Evolutionary conservation across 2,797 vertebrate species (phyloP).

Genomic region (Chiroxiphia lanceolata): DNA sequence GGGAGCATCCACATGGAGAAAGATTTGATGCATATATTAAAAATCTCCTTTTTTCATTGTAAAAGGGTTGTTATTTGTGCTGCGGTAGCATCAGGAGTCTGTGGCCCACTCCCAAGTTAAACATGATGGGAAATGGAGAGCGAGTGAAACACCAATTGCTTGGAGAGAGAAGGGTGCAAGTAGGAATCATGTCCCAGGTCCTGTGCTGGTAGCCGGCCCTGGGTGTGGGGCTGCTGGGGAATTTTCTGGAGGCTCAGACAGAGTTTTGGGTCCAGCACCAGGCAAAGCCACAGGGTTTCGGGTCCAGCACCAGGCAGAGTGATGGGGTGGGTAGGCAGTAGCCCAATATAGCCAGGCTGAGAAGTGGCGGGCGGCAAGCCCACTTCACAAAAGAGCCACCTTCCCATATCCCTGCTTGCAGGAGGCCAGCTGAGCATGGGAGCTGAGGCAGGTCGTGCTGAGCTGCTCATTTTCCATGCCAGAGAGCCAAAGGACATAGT

Average conservation of each 20-base stretch:
- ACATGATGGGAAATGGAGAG: fast-evolving
- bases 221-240: not conserved
- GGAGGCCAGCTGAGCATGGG: not conserved
- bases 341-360: fast-evolving
- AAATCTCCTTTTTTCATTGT: not conserved
- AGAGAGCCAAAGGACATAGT: not conserved
- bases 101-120: not conserved
- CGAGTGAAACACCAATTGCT: not conserved
- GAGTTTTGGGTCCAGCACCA: not conserved
- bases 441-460: not conserved
- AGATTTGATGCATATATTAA: not conserved
- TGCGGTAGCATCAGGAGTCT: not conserved
- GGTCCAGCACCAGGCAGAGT: not conserved
- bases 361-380: not conserved
- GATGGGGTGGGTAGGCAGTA: not conserved
- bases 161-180: not conserved
- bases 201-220: not conserved
- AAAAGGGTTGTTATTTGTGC: not conserved
- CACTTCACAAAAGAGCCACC: not conserved
- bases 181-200: not conserved
- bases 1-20: not conserved
- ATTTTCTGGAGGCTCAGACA: not conserved
- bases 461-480: not conserved
- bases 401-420: not conserved
- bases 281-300: not conserved